phyloP scores from a whole-genome alignment of 1,140 invertebrate species.

The Zaprionus nigranus region DNA sequence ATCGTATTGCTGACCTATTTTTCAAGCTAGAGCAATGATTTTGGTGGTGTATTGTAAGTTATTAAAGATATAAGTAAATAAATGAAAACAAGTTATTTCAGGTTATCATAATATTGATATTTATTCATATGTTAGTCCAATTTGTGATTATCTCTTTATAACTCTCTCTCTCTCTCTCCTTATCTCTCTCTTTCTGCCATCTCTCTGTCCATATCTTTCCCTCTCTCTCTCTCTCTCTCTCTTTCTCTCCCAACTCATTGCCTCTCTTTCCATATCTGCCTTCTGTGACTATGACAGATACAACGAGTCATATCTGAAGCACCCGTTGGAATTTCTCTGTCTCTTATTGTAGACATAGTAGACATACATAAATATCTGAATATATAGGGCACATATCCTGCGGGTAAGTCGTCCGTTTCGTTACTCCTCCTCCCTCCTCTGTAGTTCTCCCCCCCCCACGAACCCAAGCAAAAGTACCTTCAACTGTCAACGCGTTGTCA shows the following conservation, averaged over 20 bases:
- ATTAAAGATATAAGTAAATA: too few relatives aligned
- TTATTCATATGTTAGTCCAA: too few relatives aligned
- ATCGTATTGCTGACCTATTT: too few relatives aligned
- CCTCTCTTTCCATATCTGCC: neutral
- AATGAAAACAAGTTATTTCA: too few relatives aligned
- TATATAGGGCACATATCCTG: conserved; percentile 49
- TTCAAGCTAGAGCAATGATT: too few relatives aligned
- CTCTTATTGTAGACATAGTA: conserved; percentile 2
- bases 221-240: neutral
- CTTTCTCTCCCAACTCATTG: neutral
- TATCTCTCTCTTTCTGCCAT: too few relatives aligned
- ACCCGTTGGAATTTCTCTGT: conserved; percentile 20
- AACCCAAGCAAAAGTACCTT: conserved; percentile 20
- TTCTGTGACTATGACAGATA: conserved; percentile 5
- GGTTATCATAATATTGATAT: too few relatives aligned
- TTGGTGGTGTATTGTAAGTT: too few relatives aligned
- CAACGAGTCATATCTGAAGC: conserved; percentile 15
- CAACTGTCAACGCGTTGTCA: conserved; percentile 78
- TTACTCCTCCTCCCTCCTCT: neutral
- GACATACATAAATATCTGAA: conserved; percentile 10
- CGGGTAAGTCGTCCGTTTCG: conserved; percentile 11
- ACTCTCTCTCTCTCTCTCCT: too few relatives aligned
- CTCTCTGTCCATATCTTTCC: too few relatives aligned
- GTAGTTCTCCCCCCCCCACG: neutral
- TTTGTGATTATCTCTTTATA: too few relatives aligned